Evolutionary conservation across 2,888 invertebrate species (phyloP).

Genomic region (Margaritifera margaritifera): DNA sequence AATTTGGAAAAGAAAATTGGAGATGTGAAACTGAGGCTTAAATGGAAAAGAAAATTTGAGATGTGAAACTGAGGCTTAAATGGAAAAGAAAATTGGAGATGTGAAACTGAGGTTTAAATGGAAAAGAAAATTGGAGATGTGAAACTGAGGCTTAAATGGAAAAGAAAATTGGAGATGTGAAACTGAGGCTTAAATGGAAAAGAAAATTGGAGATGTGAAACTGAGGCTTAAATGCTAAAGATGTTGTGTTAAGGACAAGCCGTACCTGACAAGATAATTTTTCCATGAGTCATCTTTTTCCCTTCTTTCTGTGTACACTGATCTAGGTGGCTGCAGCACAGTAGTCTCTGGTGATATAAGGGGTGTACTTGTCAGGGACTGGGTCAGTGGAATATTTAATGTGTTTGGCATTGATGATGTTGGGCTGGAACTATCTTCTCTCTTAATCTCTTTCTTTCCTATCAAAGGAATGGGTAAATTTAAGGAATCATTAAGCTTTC

Average conservation of each 20-base stretch:
- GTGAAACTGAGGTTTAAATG: no score
- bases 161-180: no score
- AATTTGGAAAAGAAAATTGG: no score
- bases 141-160: no score
- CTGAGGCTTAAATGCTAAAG: not conserved
- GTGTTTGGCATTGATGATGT: not conserved
- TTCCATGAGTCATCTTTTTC: conserved; percentile 77
- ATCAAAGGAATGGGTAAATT: conserved; percentile 42
- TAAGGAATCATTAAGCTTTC: conserved; percentile 45
- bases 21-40: no score
- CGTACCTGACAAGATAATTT: conserved; percentile 76
- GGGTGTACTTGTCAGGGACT: not conserved
- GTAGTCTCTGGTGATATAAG: conserved; percentile 20
- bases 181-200: no score
- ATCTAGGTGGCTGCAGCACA: conserved; percentile 33
- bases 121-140: no score
- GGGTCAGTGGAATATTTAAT: not conserved
- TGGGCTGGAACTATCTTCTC: not conserved
- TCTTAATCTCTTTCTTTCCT: not conserved
- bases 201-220: no score
- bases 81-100: no score
- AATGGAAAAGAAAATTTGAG: no score
- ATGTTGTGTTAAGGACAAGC: not conserved
- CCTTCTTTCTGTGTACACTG: conserved; percentile 52
- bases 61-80: no score